Evolutionary conservation across 2,113 vertebrate species (phyloP), one percentile per base, ranked within the genome.

Genomic region (Platichthys flesus): DNA sequence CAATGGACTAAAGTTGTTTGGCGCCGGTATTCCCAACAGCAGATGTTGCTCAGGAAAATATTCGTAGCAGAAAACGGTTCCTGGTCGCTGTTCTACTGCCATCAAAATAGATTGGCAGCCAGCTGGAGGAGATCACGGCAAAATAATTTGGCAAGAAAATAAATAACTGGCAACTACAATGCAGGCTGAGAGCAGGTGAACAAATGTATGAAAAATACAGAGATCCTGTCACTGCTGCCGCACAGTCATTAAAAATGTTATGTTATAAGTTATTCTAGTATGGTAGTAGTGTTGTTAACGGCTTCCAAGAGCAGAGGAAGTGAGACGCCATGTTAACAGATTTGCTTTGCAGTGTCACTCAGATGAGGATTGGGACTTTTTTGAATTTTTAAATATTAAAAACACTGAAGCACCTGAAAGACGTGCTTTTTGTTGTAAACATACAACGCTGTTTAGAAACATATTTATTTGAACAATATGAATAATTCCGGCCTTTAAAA

Each of bases 91-190:
- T 49, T 59, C 47, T 28, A 21, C 37, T 57, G 71, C 76, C 66
- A 83, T 78, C 40, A 3, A 71, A 23, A 78, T 68, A 74, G 28
- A 84, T 42, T 74, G 70, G 60, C 72, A 82, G 83, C 81, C 62
- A 78, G 60, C 75, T 88, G 76, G 74, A 80, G 66, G 58, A 55
- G 47, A 88, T 74, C 26, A 62, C 62, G 80, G 56, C 66, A 73
- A 74, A n/a, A 85, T 82, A 56, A 84, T 81, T 75, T 74, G 71
- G 78, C 71, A 61, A 69, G 62, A 21, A 10, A 54, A 15, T 13
- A 71, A 77, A 45, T 51, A 57, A 67, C 64, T 73, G 66, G 56
- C 42, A 75, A 64, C 55, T 63, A 51, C 55, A 63, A 16, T 37
- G 51, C 35, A 66, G 70, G 60, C 54, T 42, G 35, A 49, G 26